Evolutionary conservation across 2,888 invertebrate species (phyloP), one percentile per base, ranked within the genome.

Genomic region (Agrotis clavis): DNA sequence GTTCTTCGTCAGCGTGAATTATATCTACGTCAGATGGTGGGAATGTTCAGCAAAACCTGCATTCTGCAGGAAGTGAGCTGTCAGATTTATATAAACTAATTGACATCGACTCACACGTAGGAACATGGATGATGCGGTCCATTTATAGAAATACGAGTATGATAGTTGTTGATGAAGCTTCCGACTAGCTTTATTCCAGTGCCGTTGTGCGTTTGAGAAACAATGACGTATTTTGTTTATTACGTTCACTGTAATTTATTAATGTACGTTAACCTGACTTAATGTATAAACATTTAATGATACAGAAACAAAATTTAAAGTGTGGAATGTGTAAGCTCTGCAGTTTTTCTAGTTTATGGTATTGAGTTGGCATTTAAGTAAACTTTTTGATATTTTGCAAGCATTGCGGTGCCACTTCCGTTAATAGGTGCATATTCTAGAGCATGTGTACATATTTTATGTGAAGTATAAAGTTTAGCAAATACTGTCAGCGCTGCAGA

Each of bases 71-170:
- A 91, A 91, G 84, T 82, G 75, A 82, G 79, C 82, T 86, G 90
- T 91, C 89, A 88, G 83, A 88, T 87, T 87, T 86, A 88, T 87
- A 85, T 87, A 87, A 83, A 87, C 83, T 84, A 88, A 88, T 90
- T 85, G 84, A 84, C 82, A 86, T 71, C 77, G 74, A 76, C 82
- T 85, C 85, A 86, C 75, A 84, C 74, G 69, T 80, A 84, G 65
- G 65, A 79, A 83, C 69, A 67, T 68, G 61, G 69, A 69, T 77
- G 77, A 71, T 77, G 75, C 64, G 77, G 73, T 71, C 83, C 77
- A 79, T 86, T 84, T 86, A 82, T 84, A 82, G 75, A 71, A 77
- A 62, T 77, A n/a, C n/a, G n/a, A n/a, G n/a, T n/a, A 74, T 81
- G 77, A 79, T 78, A 77, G 71, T 56, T 75, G 80, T 82, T 84